These are phyloP conservation scores for Lamprotornis superbus DNA, from an alignment of 2,113 vertebrate genomes.

Conservation along the genomic window DNA sequence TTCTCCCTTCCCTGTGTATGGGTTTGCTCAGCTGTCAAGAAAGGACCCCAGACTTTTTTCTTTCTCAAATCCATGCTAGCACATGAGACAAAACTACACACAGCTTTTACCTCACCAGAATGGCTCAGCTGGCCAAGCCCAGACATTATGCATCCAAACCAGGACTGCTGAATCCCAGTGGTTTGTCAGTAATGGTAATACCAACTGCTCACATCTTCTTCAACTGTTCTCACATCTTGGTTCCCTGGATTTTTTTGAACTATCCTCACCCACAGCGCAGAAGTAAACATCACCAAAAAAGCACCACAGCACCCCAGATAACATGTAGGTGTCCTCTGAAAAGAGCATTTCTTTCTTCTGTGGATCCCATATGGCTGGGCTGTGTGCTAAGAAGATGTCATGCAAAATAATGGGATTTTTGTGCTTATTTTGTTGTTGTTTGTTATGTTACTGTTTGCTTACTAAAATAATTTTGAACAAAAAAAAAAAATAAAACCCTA, in stretches of 20 bases:
- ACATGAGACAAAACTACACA: neutral
- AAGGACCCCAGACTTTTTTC: neutral
- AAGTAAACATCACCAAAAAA: neutral
- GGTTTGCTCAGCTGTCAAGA: neutral
- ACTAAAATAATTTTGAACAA: neutral
- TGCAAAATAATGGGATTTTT: neutral
- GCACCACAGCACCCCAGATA: neutral
- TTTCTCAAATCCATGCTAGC: neutral
- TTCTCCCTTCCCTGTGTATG: neutral
- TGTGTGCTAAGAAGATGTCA: neutral
- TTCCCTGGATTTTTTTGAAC: neutral
- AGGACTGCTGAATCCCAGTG: neutral
- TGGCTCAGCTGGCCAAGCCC: neutral
- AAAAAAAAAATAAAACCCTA: neutral
- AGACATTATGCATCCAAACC: neutral
- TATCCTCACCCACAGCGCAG: rapidly evolving
- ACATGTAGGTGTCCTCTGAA: neutral
- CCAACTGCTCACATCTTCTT: neutral
- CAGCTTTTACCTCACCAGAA: neutral
- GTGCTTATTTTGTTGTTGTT: neutral
- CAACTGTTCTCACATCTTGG: neutral
- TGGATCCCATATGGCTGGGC: neutral
- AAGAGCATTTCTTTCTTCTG: neutral
- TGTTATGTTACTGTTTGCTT: neutral
- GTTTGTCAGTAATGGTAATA: neutral